phyloP scores from a whole-genome alignment of 2,888 invertebrate genomes.

The Apodemia hepburni region DNA sequence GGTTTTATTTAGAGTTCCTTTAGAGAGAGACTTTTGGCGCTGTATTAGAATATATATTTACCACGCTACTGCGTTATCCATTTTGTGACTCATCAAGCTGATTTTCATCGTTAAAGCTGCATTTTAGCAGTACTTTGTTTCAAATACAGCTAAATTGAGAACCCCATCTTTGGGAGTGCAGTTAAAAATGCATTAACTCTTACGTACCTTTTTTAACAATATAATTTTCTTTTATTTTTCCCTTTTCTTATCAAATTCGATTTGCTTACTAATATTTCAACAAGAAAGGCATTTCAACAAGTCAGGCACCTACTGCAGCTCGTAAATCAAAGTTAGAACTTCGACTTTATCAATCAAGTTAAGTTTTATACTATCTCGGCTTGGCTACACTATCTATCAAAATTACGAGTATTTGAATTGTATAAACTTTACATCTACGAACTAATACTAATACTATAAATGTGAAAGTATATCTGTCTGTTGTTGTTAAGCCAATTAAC shows the following conservation, averaged over 20 bases:
- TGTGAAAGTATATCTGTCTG: not conserved
- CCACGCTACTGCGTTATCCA: too few relatives aligned
- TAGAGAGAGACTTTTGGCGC: too few relatives aligned
- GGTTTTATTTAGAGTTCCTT: too few relatives aligned
- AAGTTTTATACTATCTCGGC: slow-evolving; percentile 4
- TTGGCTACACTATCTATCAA: slow-evolving; percentile 10
- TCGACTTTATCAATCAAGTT: slow-evolving; percentile 5
- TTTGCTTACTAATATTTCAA: not conserved
- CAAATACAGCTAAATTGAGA: too few relatives aligned
- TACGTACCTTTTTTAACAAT: not conserved
- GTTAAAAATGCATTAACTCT: not conserved
- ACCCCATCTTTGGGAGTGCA: not conserved
- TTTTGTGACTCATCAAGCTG: too few relatives aligned
- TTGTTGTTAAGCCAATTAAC: not conserved
- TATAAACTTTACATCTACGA: slow-evolving; percentile 27
- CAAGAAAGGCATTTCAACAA: not conserved
- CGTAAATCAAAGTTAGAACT: slow-evolving; percentile 3
- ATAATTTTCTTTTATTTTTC: not conserved
- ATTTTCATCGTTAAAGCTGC: too few relatives aligned
- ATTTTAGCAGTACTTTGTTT: not conserved
- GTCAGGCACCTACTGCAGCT: not conserved
- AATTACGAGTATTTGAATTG: not conserved
- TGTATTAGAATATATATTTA: too few relatives aligned
- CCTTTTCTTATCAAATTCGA: not conserved
- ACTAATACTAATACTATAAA: too few relatives aligned